A percentile compares a stretch with the other conserved stretches of the same genome.
These are phyloP conservation scores for Pemphredon lugubris DNA, from an alignment of 2,888 invertebrate species.

Conservation along the genomic window DNA sequence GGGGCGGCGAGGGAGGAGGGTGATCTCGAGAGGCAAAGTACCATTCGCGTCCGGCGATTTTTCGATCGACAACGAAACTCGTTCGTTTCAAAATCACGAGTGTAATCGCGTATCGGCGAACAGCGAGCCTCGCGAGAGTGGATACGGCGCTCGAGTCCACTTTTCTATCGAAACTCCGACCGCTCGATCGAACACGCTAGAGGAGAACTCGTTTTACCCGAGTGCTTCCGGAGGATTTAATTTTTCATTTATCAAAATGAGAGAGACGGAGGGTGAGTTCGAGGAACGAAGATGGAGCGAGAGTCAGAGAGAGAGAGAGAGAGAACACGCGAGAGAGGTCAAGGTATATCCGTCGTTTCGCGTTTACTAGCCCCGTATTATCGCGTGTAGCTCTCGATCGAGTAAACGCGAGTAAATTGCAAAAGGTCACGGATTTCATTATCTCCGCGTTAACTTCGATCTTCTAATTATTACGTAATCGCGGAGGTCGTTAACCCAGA, in stretches of 20 bases:
- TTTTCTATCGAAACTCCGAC: constrained; percentile 2
- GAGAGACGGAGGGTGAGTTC: too few species aligned
- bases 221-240: not conserved
- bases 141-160: constrained; percentile 2
- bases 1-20: not conserved
- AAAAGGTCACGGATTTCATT: too few species aligned
- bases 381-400: too few species aligned
- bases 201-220: not conserved
- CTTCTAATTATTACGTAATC: too few species aligned
- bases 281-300: too few species aligned
- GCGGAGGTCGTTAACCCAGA: too few species aligned
- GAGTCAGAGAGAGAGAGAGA: too few species aligned
- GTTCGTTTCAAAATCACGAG: not conserved
- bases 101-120: not conserved
- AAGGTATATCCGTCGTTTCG: too few species aligned
- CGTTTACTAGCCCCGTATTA: too few species aligned
- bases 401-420: too few species aligned
- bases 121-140: not conserved
- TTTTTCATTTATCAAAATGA: constrained; percentile 1
- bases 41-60: not conserved
- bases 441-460: too few species aligned
- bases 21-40: not conserved
- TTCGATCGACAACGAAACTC: not conserved
- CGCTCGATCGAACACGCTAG: not conserved
- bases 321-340: too few species aligned